Base-by-base conservation (phyloP, 2,797 vertebrate genomes). In the Macropodus opercularis region DNA sequence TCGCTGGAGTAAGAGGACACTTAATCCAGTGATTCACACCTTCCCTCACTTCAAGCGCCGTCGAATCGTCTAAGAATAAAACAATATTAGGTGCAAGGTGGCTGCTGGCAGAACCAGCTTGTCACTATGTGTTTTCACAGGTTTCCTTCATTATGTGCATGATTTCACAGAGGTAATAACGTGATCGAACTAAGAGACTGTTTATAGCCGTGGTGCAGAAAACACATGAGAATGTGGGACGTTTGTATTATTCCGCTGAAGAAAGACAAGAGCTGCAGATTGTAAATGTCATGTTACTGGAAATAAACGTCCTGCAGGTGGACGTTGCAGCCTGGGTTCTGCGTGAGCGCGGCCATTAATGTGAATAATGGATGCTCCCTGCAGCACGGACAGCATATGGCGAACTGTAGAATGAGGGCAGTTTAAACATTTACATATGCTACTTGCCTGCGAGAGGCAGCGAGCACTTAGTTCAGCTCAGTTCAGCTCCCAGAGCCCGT, bases 361-460 rank as follows among this genome's bases (percentile, higher is more conserved):
- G 46, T 77, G 48, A 80, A 79, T 79, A 69, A 80, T 84, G 70
- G 2, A 79, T 74, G 43, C 19, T 35, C 8, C 57, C 21, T 14
- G 57, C 39, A 32, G 1, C n/a, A 17, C 14, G 17, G 2, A 18
- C 38, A 21, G 56, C 76, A 61, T 71, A 65, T 72, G 80, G 57
- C 54, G 11, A 2, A 17, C 5, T 29, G 36, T 14, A 49, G 41
- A 71, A 36, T 6, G 36, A 63, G 62, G 53, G 11, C 59, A 44
- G 5, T 67, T 78, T 73, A 63, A 73, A 78, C 63, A 67, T 80
- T 79, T 62, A 85, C 55, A 61, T 18, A 41, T 23, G 34, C 38
- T 46, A 2, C 43, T 51, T 41, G 4, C 17, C 26, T 12, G 44
- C 24, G n/a, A n/a, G n/a, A n/a, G n/a, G 43, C 46, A 26, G 15